Evolutionary conservation across 2,113 vertebrate genomes (phyloP).

Genomic region (Atherinomorus stipes): DNA sequence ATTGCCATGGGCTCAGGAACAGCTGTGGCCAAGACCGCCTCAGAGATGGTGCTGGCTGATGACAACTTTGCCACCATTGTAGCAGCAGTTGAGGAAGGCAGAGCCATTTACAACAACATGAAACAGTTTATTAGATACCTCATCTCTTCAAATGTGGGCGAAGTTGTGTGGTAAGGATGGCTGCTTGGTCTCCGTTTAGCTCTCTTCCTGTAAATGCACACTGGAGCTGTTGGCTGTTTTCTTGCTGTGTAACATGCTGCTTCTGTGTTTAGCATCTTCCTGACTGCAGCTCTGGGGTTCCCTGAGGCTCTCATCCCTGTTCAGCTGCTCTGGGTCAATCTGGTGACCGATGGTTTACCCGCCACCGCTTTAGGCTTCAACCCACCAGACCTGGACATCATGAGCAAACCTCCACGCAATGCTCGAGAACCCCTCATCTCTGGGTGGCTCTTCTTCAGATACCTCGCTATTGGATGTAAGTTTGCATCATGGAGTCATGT

Average conservation of each 20-base stretch:
- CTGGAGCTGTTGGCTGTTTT: too few relatives aligned
- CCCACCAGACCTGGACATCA: conserved; percentile 97
- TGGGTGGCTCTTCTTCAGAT: conserved; percentile 99
- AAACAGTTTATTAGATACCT: conserved; percentile 99
- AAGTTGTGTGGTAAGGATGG: conserved; percentile 93
- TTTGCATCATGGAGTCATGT: conserved; percentile 13
- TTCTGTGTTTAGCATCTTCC: conserved; percentile 89
- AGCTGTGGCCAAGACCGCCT: conserved; percentile 95
- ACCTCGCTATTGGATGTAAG: conserved; percentile 97
- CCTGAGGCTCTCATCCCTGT: conserved; percentile 98
- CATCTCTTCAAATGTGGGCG: conserved; percentile 98
- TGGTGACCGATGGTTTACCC: conserved; percentile 96
- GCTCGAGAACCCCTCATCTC: conserved; percentile 97
- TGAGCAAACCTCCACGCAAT: conserved; percentile 95
- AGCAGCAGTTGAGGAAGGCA: conserved; percentile 97
- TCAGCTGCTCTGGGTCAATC: conserved; percentile 97
- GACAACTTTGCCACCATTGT: conserved; percentile 99
- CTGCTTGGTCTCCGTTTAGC: neutral
- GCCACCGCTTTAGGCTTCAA: conserved; percentile 98
- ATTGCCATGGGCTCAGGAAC: conserved; percentile 99
- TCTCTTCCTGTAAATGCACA: too few relatives aligned
- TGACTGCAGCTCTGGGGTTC: conserved; percentile 97
- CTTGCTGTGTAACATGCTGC: neutral
- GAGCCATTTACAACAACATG: conserved; percentile 99
- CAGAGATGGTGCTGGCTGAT: conserved; percentile 97